These are phyloP conservation scores for Paramacrobiotus metropolitanus DNA, from an alignment of 1,140 invertebrate genomes.

Conservation along the genomic window DNA sequence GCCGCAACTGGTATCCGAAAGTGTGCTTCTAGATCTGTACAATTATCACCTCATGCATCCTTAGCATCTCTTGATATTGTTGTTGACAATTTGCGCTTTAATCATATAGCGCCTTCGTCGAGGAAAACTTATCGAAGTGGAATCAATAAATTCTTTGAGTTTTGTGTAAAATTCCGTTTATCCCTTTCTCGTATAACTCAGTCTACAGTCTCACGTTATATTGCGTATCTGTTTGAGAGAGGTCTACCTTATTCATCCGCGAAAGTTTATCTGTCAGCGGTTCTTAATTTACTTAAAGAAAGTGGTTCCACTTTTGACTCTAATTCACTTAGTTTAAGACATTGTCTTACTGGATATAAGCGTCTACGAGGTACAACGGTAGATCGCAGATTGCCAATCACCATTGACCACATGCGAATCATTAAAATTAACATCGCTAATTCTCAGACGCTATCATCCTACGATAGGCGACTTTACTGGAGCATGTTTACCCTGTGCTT, in stretches of 20 bases:
- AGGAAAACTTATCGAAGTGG: background rate
- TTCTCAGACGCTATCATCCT: background rate
- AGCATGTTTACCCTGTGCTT: background rate
- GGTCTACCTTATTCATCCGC: background rate
- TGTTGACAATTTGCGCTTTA: background rate
- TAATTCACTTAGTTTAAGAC: background rate
- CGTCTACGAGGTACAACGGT: background rate
- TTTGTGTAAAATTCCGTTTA: background rate
- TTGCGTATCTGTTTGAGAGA: background rate
- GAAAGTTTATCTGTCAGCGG: background rate
- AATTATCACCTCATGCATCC: too few species aligned
- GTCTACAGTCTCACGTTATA: background rate
- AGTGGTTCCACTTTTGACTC: background rate
- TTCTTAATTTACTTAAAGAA: background rate
- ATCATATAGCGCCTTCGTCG: background rate
- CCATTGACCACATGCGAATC: background rate
- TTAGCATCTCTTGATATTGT: background rate
- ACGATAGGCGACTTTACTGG: background rate
- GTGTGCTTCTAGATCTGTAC: background rate
- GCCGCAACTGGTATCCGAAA: background rate
- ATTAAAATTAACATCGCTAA: background rate
- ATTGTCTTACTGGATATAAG: background rate
- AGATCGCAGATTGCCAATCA: background rate
- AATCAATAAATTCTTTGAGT: background rate
- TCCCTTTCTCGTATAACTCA: background rate